Evolutionary conservation across 2,888 invertebrate species (phyloP), one percentile per base, ranked within the genome.

Genomic region (Euphydryas editha): DNA sequence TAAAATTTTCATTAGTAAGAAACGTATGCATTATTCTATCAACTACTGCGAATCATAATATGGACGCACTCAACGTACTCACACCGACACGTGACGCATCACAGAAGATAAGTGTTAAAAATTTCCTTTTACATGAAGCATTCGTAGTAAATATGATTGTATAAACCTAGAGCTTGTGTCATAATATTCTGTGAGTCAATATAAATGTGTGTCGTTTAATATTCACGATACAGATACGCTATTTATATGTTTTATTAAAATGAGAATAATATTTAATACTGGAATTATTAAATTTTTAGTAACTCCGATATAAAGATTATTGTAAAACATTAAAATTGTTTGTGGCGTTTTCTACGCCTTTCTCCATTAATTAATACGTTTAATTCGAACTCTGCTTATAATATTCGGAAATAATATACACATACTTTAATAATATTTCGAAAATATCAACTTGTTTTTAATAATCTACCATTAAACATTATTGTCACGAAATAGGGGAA

Each of bases 101-200:
- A 21, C 18, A 56, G 11, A 18, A 67, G 57, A 67, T 64, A 59
- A 67, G 54, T 37, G 10, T 30, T 66, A 61, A 63, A 69, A 69
- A 63, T 67, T 69, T 69, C 61, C 66, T 58, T 63, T 60, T 47
- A 67, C 46, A 59, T 54, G 62, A 20, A 55, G 46, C 61, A 58
- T 63, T 63, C 57, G 37, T 63, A 63, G 57, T 49, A 65, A 54
- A 60, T 54, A 62, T 36, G 36, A 37, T 18, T 62, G 15, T 46
- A 62, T 54, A 18, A 55, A 62, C 44, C 7, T 42, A 36, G 49
- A 15, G 18, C 15, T 42, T 64, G 67, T 67, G 59, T 67, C 67
- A 67, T 65, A 54, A 51, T 24, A 54, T 56, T 67, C 21, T 39
- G 42, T 67, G 67, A 67, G 39, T 67, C 67, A 67, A 62, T 58